phyloP scores from a whole-genome alignment of 2,113 vertebrate genomes.

The Ceyx cyanopectus region DNA sequence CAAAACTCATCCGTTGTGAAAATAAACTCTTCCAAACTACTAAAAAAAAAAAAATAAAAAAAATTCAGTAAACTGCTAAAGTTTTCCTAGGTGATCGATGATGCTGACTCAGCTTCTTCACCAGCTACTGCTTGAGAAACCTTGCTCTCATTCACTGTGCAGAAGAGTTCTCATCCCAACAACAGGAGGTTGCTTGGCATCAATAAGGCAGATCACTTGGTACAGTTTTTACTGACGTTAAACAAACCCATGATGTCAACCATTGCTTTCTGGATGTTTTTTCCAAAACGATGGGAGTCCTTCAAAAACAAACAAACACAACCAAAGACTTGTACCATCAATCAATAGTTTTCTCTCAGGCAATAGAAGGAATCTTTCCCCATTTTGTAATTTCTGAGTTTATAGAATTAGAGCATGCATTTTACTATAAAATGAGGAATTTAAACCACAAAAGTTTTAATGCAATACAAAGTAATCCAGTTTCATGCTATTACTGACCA shows the following conservation, averaged over 20 bases:
- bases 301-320: slow-evolving; percentile 55
- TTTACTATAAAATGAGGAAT: neutral
- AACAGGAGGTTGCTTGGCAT: neutral
- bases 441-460: neutral
- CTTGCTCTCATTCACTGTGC: slow-evolving; percentile 17
- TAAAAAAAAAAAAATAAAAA: neutral
- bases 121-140: neutral
- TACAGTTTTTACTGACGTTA: slow-evolving; percentile 72
- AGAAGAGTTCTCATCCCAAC: neutral
- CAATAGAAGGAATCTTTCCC: neutral
- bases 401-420: neutral
- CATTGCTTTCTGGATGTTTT: slow-evolving; percentile 87
- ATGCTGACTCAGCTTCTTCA: neutral
- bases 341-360: neutral
- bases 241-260: slow-evolving; percentile 86
- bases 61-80: neutral
- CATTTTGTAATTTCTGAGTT: neutral
- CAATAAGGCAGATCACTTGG: slow-evolving; percentile 75
- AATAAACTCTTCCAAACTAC: slow-evolving; percentile 42
- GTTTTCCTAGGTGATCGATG: neutral
- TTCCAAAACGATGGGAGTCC: slow-evolving; percentile 94
- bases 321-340: neutral
- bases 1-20: neutral
- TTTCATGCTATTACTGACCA: neutral
- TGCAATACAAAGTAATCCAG: neutral